Conservation (phyloP, 2,888 invertebrate genomes). For the Macrophya annulata region DNA sequence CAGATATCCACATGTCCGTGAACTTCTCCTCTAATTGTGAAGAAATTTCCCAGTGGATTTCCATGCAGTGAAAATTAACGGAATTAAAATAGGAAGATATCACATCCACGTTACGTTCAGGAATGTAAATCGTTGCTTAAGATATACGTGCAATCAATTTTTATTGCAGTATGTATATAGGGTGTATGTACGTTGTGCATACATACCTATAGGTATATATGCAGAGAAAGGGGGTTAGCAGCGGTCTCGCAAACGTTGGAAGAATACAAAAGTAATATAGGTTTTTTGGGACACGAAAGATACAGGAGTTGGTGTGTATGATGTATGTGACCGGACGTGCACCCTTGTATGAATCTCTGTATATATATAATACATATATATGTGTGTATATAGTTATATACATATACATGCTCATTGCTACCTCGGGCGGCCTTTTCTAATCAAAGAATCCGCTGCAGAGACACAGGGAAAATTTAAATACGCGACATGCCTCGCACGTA, state of each 20-base stretch:
- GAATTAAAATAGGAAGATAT: neutral
- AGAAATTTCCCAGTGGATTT: neutral
- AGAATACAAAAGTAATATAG: slow-evolving; percentile 53
- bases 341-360: neutral
- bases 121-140: neutral
- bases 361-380: too few relatives aligned
- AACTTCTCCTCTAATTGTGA: neutral
- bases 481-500: slow-evolving; percentile 75
- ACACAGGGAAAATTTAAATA: slow-evolving; percentile 76
- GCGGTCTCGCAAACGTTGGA: slow-evolving; percentile 34
- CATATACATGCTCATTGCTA: slow-evolving; percentile 34
- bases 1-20: neutral
- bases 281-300: slow-evolving; percentile 47
- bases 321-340: slow-evolving; percentile 45
- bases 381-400: slow-evolving; percentile 3
- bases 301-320: slow-evolving; percentile 43
- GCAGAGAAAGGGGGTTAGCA: slow-evolving; percentile 28
- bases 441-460: slow-evolving; percentile 75
- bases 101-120: neutral
- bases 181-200: slow-evolving; percentile 2
- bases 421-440: slow-evolving; percentile 68
- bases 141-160: slow-evolving; percentile 29
- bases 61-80: neutral
- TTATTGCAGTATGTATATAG: neutral
- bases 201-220: neutral